Percentiles rank a stretch among this genome's conserved stretches.
phyloP scores from a whole-genome alignment of 2,797 vertebrate species.

The Selene dorsalis region DNA sequence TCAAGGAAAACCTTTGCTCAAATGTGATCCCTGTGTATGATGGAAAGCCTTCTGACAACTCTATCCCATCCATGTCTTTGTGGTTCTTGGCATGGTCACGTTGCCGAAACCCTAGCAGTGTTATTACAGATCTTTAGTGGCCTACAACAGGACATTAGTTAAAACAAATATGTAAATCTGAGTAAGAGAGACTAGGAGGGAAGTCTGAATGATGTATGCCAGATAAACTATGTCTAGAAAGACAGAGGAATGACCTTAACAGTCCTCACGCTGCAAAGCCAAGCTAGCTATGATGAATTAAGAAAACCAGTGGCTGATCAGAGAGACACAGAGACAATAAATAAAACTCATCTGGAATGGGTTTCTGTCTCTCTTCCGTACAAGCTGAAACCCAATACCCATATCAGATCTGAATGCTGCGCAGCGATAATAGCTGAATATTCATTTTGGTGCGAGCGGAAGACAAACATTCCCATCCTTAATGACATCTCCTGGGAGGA shows the following conservation, averaged over 20 bases:
- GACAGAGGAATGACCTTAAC: constrained; percentile 51
- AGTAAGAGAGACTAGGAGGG: constrained; percentile 45
- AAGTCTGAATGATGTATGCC: constrained; percentile 50
- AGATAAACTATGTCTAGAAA: constrained; percentile 59
- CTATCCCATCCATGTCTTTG: constrained; percentile 64
- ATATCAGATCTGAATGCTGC: constrained; percentile 77
- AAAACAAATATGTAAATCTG: constrained; percentile 79
- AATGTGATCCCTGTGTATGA: constrained; percentile 65
- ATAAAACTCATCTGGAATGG: constrained; percentile 66
- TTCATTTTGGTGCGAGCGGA: constrained; percentile 80
- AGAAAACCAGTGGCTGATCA: constrained; percentile 57
- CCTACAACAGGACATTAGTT: constrained; percentile 74
- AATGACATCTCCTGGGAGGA: constrained; percentile 83
- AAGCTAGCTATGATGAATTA: constrained; percentile 54
- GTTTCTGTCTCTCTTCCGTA: constrained; percentile 58
- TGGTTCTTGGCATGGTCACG: constrained; percentile 58
- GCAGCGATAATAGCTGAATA: constrained; percentile 80
- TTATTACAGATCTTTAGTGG: constrained; percentile 76
- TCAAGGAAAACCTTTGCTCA: constrained; percentile 71
- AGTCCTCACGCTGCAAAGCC: constrained; percentile 45
- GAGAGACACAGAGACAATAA: constrained; percentile 53
- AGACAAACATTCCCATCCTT: constrained; percentile 84
- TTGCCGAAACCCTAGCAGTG: constrained; percentile 69
- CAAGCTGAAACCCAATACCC: constrained; percentile 68
- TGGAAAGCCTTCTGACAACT: constrained; percentile 75